Evolutionary conservation across 2,888 invertebrate genomes (phyloP), one percentile per base, ranked within the genome.

Genomic region (Agonum fuliginosum): DNA sequence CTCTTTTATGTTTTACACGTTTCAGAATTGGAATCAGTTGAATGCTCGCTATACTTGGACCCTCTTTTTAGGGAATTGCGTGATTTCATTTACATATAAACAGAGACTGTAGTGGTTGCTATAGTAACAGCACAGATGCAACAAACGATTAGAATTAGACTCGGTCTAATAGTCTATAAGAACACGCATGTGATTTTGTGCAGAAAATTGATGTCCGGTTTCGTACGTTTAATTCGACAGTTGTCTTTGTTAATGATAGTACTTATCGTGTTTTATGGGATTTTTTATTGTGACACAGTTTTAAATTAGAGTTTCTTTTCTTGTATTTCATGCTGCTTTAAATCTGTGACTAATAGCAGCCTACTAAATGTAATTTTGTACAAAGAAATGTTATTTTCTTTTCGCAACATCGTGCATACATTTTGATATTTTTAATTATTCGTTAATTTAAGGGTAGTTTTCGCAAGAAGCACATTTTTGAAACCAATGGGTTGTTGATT

Each of bases 81-180:
- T n/a, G n/a, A n/a, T n/a, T n/a, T n/a, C n/a, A n/a, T n/a, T n/a
- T n/a, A n/a, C n/a, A n/a, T n/a, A n/a, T n/a, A n/a, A n/a, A n/a
- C n/a, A n/a, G n/a, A n/a, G n/a, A n/a, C n/a, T n/a, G n/a, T n/a
- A n/a, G n/a, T 17, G 1, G 58, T 58, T 27, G 22, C 20, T 27
- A 58, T 58, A 20, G 58, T 1, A 27, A 58, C 58, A 22, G 22
- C 58, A 58, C 58, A 27, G 14, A 24, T n/a, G n/a, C 8, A 54
- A n/a, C 17, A n/a, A n/a, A n/a, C n/a, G n/a, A 54, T 69, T 69
- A 19, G 37, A 22, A 69, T 70, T 46, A 46, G 70, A 20, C 34
- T 3, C 70, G 70, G 46, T 70, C 70, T 70, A 24, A 70, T 70
- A 22, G 24, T 22, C 70, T 10, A 22, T 6, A 22, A 70, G 43